Percentiles rank a stretch among this genome's conserved stretches.
These are phyloP conservation scores for Nymphalis urticae DNA, from an alignment of 2,888 invertebrate species.

Conservation along the genomic window DNA sequence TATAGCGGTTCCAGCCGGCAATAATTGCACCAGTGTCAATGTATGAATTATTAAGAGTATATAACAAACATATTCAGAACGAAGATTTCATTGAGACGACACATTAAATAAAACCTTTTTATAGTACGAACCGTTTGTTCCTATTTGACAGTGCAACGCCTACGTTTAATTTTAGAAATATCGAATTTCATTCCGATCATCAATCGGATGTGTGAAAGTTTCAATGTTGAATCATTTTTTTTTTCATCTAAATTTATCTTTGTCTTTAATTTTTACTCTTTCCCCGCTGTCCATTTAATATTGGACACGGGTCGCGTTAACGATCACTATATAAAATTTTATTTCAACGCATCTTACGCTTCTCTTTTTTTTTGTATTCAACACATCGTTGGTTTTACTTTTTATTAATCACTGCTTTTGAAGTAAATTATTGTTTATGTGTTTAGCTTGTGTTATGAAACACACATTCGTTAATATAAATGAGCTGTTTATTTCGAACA, in stretches of 20 bases:
- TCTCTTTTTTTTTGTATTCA: slow-evolving; percentile 63
- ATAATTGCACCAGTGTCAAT: too few species aligned
- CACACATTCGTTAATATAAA: slow-evolving; percentile 1
- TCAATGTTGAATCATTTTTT: slow-evolving; percentile 69
- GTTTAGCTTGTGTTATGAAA: slow-evolving; percentile 22
- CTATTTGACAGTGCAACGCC: slow-evolving; percentile 60
- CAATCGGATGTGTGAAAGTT: slow-evolving; percentile 57
- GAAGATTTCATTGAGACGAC: slow-evolving; percentile 20
- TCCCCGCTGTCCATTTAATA: slow-evolving; percentile 76
- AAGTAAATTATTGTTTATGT: slow-evolving; percentile 44
- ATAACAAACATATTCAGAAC: not conserved
- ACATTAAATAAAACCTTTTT: slow-evolving; percentile 23
- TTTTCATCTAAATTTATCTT: slow-evolving; percentile 72
- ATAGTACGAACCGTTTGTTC: slow-evolving; percentile 6
- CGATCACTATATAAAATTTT: slow-evolving; percentile 80
- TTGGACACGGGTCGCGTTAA: slow-evolving; percentile 74
- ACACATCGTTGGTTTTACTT: slow-evolving; percentile 73
- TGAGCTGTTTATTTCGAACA: not conserved
- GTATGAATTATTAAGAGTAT: too few species aligned
- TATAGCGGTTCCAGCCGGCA: too few species aligned
- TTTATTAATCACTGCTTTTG: slow-evolving; percentile 65
- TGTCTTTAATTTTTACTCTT: slow-evolving; percentile 79
- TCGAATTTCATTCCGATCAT: slow-evolving; percentile 74
- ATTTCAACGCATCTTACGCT: slow-evolving; percentile 70
- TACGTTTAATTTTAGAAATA: slow-evolving; percentile 62